Conservation (phyloP, 92 coral and sea anemone species). For the Montipora capitata region DNA sequence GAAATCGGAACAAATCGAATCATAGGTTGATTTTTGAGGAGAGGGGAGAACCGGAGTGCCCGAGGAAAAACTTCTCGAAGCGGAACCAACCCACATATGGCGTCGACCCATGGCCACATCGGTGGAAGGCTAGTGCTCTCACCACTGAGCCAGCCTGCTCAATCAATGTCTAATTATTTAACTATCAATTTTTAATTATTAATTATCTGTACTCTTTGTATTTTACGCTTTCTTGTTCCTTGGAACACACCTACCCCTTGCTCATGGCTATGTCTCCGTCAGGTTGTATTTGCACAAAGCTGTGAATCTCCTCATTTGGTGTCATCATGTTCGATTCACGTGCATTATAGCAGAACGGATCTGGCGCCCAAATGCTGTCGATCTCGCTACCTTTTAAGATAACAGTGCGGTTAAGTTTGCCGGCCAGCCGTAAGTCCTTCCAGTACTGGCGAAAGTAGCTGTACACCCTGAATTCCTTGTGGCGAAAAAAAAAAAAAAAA, state of each 20-base stretch:
- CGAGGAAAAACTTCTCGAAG: too few species aligned
- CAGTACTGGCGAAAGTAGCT: conserved; percentile 78
- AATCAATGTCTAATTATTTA: too few species aligned
- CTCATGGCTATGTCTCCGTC: conserved; percentile 69
- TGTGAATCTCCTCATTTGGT: conserved; percentile 74
- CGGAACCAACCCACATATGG: too few species aligned
- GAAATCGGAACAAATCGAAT: too few species aligned
- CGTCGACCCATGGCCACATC: too few species aligned
- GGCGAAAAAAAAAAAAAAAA: background rate
- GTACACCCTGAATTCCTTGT: conserved; percentile 80
- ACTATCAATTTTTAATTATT: too few species aligned
- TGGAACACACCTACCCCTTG: conserved; percentile 51
- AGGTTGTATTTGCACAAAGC: conserved; percentile 53
- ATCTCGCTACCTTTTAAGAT: conserved; percentile 76
- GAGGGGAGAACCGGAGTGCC: too few species aligned
- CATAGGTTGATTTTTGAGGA: too few species aligned
- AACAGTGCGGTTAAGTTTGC: conserved; percentile 63
- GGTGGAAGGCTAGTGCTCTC: too few species aligned
- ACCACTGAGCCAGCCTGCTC: too few species aligned
- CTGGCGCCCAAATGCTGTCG: conserved; percentile 83
- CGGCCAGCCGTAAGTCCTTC: conserved; percentile 79
- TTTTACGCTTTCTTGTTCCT: too few species aligned
- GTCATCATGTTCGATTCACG: conserved; percentile 80
- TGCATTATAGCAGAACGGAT: conserved; percentile 83
- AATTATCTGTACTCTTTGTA: too few species aligned